Evolutionary conservation across 2,797 vertebrate species (phyloP).

Genomic region (Ambastaia sidthimunki): DNA sequence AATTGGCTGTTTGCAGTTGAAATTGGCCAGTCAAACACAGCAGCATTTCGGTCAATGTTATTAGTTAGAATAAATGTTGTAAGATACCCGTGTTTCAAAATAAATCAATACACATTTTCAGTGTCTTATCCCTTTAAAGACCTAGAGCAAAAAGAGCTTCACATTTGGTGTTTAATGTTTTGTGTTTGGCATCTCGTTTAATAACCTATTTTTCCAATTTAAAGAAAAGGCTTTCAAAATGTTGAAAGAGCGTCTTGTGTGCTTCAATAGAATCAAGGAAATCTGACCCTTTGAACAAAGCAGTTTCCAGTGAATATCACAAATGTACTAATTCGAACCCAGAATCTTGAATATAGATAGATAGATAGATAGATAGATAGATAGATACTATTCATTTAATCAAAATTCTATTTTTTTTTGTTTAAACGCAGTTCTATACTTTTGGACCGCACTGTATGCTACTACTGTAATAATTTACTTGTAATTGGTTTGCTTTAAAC

Average conservation of each 20-base stretch:
- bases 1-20: constrained; percentile 15
- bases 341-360: no score
- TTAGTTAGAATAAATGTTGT: constrained; percentile 25
- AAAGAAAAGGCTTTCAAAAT: no score
- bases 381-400: no score
- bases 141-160: neutral
- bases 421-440: neutral
- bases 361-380: no score
- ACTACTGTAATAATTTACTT: neutral
- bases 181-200: neutral
- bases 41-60: constrained; percentile 3
- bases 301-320: no score
- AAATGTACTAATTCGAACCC: no score
- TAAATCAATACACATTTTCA: constrained; percentile 11
- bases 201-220: no score
- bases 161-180: constrained; percentile 6
- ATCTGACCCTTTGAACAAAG: no score
- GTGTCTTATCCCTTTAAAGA: neutral
- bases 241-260: no score
- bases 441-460: neutral
- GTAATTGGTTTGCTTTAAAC: no score
- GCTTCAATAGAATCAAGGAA: no score
- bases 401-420: neutral
- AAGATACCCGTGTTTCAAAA: neutral
- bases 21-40: constrained; percentile 25